phyloP scores from a whole-genome alignment of 2,113 vertebrate genomes.

The Halcyon senegalensis region DNA sequence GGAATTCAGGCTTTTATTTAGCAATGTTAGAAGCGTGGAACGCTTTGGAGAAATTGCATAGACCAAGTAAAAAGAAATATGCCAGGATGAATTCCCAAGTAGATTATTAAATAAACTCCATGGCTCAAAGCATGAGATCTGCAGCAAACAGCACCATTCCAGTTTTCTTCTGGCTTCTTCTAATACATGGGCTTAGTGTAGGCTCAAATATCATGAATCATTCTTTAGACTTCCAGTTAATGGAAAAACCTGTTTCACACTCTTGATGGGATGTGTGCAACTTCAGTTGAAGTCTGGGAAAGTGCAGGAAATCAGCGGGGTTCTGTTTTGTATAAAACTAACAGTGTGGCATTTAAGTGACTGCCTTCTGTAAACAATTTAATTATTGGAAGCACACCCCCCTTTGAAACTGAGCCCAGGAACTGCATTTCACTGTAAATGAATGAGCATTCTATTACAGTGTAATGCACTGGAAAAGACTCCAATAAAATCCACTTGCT shows the following conservation, averaged over 20 bases:
- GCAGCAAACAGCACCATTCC: neutral
- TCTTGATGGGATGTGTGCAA: neutral
- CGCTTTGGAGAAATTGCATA: neutral
- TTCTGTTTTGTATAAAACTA: conserved; percentile 36
- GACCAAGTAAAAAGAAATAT: neutral
- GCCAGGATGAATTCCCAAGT: neutral
- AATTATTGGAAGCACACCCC: conserved; percentile 5
- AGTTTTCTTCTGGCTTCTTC: neutral
- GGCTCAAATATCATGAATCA: neutral
- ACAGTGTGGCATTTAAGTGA: neutral
- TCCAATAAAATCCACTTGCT: conserved; percentile 24
- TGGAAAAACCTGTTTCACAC: neutral
- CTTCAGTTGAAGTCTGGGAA: neutral
- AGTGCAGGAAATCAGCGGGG: neutral
- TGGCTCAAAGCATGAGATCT: neutral
- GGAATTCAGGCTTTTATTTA: neutral
- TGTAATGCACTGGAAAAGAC: conserved; percentile 2
- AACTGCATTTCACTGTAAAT: neutral
- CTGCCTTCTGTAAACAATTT: conserved; percentile 21
- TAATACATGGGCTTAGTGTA: neutral
- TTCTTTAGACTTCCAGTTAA: neutral
- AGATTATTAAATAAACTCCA: neutral
- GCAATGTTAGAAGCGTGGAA: neutral
- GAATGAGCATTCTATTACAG: neutral
- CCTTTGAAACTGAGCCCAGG: conserved; percentile 18